Conservation (phyloP, 2,113 vertebrate genomes). For the Sinocyclocheilus grahami region DNA sequence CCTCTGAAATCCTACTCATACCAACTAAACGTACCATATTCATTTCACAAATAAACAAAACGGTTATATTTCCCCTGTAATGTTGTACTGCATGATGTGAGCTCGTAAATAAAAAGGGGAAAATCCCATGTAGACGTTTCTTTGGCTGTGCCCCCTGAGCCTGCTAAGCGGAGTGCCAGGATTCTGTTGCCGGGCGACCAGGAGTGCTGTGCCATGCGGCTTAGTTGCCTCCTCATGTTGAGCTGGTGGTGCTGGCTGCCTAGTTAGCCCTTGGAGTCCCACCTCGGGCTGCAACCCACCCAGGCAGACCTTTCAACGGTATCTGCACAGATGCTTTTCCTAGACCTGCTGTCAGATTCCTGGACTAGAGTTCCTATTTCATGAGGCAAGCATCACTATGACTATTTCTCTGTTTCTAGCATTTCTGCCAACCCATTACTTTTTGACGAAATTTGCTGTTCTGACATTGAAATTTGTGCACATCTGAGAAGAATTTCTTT, state of each 20-base stretch:
- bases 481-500: background rate
- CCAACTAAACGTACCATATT: background rate
- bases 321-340: conserved; percentile 19
- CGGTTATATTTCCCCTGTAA: conserved; percentile 37
- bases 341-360: background rate
- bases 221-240: conserved; percentile 42
- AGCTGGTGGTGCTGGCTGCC: conserved; percentile 23
- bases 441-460: background rate
- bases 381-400: background rate
- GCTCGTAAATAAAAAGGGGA: conserved; percentile 47
- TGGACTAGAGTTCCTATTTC: conserved; percentile 19
- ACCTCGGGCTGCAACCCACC: conserved; percentile 19
- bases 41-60: conserved; percentile 41
- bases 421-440: too few relatives aligned
- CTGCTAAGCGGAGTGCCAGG: conserved; percentile 65
- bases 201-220: conserved; percentile 53
- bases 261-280: conserved; percentile 17
- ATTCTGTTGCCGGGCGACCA: conserved; percentile 78
- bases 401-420: too few relatives aligned
- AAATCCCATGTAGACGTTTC: conserved; percentile 55
- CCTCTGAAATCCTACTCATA: background rate
- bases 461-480: background rate
- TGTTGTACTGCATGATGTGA: conserved; percentile 31
- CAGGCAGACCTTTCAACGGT: background rate
- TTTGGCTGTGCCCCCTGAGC: conserved; percentile 60